Conservation (phyloP, 2,888 invertebrate genomes). For the Tipula confusa region DNA sequence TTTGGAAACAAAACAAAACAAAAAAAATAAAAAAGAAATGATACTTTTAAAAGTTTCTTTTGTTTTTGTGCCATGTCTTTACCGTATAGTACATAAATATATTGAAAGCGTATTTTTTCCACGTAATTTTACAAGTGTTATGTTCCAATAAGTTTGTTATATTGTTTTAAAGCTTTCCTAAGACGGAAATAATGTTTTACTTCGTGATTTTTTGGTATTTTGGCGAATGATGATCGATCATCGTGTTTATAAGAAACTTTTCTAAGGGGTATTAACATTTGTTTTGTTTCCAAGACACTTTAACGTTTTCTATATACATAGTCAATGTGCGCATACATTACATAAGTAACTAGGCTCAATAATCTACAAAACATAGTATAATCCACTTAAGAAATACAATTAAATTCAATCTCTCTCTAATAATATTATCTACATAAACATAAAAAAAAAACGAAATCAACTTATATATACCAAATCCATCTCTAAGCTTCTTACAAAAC, state of each 20-base stretch:
- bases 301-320: neutral
- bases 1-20: neutral
- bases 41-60: slow-evolving; percentile 13
- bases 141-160: slow-evolving; percentile 16
- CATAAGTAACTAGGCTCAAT: neutral
- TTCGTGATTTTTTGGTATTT: neutral
- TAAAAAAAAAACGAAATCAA: neutral
- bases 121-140: slow-evolving; percentile 25
- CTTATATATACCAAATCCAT: slow-evolving; percentile 12
- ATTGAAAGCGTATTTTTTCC: neutral
- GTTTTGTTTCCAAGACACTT: neutral
- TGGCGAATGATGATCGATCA: neutral
- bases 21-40: neutral
- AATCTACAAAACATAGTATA: neutral
- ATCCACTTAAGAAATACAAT: slow-evolving; percentile 20
- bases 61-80: neutral
- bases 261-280: neutral
- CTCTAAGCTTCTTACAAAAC: slow-evolving; percentile 7
- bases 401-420: slow-evolving; percentile 12
- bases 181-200: neutral
- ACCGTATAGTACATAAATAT: neutral
- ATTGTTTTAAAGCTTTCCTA: slow-evolving; percentile 12
- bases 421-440: slow-evolving; percentile 5
- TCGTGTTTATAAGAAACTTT: neutral
- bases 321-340: neutral